phyloP scores from a whole-genome alignment of 2,113 vertebrate genomes.

The Oriolus oriolus region DNA sequence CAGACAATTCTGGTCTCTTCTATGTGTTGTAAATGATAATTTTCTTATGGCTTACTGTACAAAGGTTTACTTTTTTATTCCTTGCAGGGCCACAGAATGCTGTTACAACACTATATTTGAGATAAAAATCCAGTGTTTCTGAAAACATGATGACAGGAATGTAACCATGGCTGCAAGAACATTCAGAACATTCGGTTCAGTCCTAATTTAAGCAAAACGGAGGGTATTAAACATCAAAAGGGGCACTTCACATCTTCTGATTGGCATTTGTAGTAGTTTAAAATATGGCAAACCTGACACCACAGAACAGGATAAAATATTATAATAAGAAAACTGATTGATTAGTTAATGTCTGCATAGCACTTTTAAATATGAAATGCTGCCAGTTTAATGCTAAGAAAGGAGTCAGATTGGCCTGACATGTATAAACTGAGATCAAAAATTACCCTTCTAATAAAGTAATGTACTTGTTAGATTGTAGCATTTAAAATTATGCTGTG shows the following conservation, averaged over 20 bases:
- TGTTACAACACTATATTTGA: neutral
- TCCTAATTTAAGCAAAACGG: neutral
- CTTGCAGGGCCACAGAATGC: neutral
- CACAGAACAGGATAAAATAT: neutral
- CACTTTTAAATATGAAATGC: neutral
- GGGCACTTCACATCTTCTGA: neutral
- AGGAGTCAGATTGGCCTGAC: neutral
- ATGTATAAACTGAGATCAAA: neutral
- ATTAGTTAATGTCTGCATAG: neutral
- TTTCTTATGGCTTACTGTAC: neutral
- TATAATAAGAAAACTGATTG: constrained; percentile 8
- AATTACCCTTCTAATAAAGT: neutral
- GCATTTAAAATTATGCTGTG: neutral
- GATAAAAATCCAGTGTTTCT: neutral
- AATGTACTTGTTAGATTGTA: neutral
- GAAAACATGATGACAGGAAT: neutral
- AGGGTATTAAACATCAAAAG: neutral
- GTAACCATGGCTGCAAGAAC: neutral
- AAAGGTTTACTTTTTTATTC: neutral
- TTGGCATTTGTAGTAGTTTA: neutral
- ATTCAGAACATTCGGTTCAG: neutral
- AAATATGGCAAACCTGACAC: neutral
- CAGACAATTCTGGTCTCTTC: neutral
- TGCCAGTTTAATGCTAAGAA: neutral
- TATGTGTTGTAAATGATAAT: neutral